Base-by-base conservation (phyloP, 1,140 invertebrate genomes). In the Nasonia longicornis region DNA sequence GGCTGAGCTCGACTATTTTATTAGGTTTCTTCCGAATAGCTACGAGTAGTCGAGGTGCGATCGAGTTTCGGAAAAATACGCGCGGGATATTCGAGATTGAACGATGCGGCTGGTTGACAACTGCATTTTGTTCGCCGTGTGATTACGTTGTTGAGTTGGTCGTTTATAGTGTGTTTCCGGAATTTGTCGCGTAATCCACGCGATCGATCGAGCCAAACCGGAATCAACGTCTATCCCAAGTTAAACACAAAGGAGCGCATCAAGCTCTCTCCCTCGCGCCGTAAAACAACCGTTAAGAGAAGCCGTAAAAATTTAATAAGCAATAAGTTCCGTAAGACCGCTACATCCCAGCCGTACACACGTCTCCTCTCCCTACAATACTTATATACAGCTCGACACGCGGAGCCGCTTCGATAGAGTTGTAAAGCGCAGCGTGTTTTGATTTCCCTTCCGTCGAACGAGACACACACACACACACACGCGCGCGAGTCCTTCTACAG, bases 1-100 rank as follows among this genome's bases (percentile, higher is more conserved):
- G 52, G 52, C 52, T 58, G 52, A n/a, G 52, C 52, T 58, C n/a
- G 52, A 58, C 52, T 70, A 70, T 70, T 70, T 70, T 70, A 70
- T 70, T 58, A n/a, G 52, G n/a, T 58, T n/a, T 42, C 38, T 42
- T 10, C 1, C 10, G 38, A 42, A 26, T 26, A 42, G 38, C 52
- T 58, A 58, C 52, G 14, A 58, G 52, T 58, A n/a, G 52, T 58
- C 16, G 2, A 6, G 0, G 7, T 64, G 8, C 11, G 20, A 4
- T n/a, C 0, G 20, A 35, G 73, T 63, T 75, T 75, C 63, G 8
- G 58, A 35, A 35, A 31, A 64, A 3, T 48, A 8, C 20, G 52
- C 16, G 52, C 16, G 52, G 16, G 52, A 58, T 16, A 20, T 14
- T 58, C 20, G 52, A 58, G 52, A 58, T 20, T n/a, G 52, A 58